Evolutionary conservation across 2,113 vertebrate species (phyloP).

Genomic region (Ammodytes dubius): DNA sequence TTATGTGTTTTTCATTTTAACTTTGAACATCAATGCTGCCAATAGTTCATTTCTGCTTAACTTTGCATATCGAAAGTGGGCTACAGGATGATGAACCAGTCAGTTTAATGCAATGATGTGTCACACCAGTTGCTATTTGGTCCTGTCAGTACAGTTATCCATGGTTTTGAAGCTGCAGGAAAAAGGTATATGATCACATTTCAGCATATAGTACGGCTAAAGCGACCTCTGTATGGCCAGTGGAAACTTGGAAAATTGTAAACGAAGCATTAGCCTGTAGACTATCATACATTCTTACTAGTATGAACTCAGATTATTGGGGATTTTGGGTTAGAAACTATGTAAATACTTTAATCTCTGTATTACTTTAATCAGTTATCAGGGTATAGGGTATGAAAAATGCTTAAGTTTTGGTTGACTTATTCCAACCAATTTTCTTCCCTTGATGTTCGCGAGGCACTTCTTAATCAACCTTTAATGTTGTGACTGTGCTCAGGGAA

Average conservation of each 20-base stretch:
- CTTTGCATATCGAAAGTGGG: neutral
- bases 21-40: neutral
- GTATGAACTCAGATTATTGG: neutral
- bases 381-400: neutral
- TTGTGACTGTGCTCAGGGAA: slow-evolving; percentile 72
- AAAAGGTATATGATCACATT: neutral
- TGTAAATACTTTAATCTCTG: slow-evolving; percentile 26
- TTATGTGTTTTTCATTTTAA: neutral
- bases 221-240: neutral
- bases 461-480: slow-evolving; percentile 79
- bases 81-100: too few species aligned
- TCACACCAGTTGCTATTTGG: neutral
- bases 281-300: neutral
- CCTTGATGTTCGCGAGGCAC: slow-evolving; percentile 61
- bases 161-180: neutral
- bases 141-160: neutral
- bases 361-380: slow-evolving; percentile 17
- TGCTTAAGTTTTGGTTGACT: slow-evolving; percentile 59
- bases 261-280: neutral
- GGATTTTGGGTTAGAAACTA: neutral
- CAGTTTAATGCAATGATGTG: neutral
- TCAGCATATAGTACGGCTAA: neutral
- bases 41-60: neutral
- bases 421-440: slow-evolving; percentile 61
- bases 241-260: slow-evolving; percentile 3